These are phyloP conservation scores for Rallus crepitans DNA, from an alignment of 2,797 vertebrate genomes.

Conservation along the genomic window DNA sequence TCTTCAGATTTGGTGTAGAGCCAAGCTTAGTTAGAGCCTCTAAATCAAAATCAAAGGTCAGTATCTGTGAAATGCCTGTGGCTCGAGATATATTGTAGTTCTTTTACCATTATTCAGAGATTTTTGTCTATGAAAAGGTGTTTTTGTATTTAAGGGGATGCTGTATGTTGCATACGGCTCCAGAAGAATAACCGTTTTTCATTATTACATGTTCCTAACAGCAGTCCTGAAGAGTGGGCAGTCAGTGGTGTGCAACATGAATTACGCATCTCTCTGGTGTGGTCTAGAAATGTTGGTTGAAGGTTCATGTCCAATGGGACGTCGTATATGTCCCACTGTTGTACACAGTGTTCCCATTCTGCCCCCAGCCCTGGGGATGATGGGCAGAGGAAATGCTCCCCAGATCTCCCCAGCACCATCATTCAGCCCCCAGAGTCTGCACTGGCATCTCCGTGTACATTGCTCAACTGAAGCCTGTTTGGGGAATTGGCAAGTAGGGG, in stretches of 20 bases:
- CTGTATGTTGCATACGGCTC: neutral
- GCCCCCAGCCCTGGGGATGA: no score
- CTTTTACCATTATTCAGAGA: neutral
- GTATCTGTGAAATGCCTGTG: slow-evolving; percentile 27
- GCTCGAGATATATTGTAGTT: neutral
- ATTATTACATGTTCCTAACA: neutral
- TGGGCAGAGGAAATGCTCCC: neutral
- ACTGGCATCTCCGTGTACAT: fast-evolving
- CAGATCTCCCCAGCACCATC: neutral
- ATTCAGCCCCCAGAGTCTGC: neutral
- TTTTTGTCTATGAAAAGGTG: neutral
- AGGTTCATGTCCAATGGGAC: neutral
- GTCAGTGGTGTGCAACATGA: neutral
- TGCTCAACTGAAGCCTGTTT: fast-evolving
- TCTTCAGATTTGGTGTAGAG: slow-evolving; percentile 45
- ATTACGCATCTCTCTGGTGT: neutral
- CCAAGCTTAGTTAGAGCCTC: slow-evolving; percentile 33
- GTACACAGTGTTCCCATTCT: neutral
- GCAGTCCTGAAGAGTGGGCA: neutral
- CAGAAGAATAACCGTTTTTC: neutral
- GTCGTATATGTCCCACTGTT: no score
- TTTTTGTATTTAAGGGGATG: neutral
- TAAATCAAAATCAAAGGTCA: slow-evolving; percentile 66
- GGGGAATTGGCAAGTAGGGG: neutral
- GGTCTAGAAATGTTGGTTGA: fast-evolving